Base-by-base conservation (phyloP, 2,113 vertebrate species). In the Aptenodytes forsteri region DNA sequence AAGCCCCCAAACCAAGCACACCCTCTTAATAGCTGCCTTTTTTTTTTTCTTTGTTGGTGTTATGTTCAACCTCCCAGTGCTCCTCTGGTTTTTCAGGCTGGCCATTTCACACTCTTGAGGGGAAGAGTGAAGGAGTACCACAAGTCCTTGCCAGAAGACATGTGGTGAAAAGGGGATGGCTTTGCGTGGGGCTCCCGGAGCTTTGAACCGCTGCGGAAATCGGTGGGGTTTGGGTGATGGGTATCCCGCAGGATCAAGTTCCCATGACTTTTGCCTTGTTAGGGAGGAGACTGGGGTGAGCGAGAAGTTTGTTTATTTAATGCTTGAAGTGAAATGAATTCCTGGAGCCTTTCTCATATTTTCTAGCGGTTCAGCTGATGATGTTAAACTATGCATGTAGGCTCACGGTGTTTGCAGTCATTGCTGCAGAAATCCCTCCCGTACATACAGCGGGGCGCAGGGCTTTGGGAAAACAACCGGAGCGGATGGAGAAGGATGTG, bases 361-460 rank as follows among this genome's bases (percentile, higher is more conserved):
- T 90, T 29, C 42, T 67, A 4, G 76, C 5, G 89, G 54, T 65
- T 90, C 59, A 50, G 77, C 38, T 23, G 89, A 4, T 25, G 77
- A 23, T 80, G 42, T 32, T 62, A 2, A 82, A 23, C 55, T 15
- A 0, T n/a, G 83, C 32, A 0, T 11, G 83, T 19, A 78, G 69
- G 64, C 58, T 80, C 10, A 0, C 1, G 11, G 44, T 14, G 49
- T 54, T 75, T 2, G 70, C 12, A 62, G 4, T 11, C 34, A 1
- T 3, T 54, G 66, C 61, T 42, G 79, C 54, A 54, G 69, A 10
- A 84, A 91, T 62, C 49, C 25, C 7, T 89, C 36, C 38, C 2
- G 1, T 12, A 4, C 34, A 0, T 27, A 2, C 36, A 20, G 50
- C 6, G 10, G 65, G 73, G 50, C 16, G 1, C 61, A 2, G 76